phyloP scores from a whole-genome alignment of 2,113 vertebrate species.

The Cromileptes altivelis region DNA sequence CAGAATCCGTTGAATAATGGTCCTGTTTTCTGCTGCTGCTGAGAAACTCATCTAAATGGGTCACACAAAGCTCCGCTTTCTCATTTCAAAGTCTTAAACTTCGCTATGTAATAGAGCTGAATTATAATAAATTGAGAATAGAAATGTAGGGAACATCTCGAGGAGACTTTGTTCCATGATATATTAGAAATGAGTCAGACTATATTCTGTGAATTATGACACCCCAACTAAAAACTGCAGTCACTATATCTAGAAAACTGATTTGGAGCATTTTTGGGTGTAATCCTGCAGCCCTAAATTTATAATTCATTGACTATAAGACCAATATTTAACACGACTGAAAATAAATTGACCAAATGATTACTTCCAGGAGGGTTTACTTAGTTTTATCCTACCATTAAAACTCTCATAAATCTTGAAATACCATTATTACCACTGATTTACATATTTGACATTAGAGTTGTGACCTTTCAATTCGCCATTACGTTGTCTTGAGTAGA shows the following conservation, averaged over 20 bases:
- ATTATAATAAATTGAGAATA: background rate
- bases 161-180: background rate
- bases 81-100: conserved; percentile 1
- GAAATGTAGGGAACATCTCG: background rate
- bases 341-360: background rate
- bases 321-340: background rate
- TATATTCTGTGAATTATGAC: background rate
- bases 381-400: background rate
- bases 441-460: background rate
- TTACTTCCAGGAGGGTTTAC: background rate
- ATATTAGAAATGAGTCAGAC: background rate
- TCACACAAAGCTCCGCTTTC: background rate
- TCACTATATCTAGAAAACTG: background rate
- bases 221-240: background rate
- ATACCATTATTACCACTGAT: background rate
- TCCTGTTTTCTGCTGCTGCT: conserved; percentile 6
- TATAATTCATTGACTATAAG: background rate
- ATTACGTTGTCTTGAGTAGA: background rate
- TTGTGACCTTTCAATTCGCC: background rate
- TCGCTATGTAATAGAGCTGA: background rate
- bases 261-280: background rate
- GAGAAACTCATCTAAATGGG: conserved; percentile 8
- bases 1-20: conserved; percentile 16
- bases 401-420: background rate
- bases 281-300: conserved; percentile 27